phyloP scores from a whole-genome alignment of 2,113 vertebrate species.

The Odobenus rosmarus region DNA sequence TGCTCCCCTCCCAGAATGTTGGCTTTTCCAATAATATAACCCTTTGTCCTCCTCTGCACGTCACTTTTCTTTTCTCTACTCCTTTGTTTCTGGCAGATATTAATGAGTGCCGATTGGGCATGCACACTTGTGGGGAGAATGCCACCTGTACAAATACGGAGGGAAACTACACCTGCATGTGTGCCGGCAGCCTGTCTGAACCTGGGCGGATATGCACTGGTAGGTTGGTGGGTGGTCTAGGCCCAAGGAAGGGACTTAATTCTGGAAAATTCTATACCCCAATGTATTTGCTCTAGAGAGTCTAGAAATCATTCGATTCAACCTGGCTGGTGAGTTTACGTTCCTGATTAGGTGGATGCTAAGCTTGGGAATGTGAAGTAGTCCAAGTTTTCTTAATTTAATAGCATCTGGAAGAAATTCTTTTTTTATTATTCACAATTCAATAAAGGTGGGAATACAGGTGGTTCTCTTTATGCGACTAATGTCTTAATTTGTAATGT shows the following conservation, averaged over 20 bases:
- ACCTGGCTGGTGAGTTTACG: background rate
- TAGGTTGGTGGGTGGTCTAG: slow-evolving; percentile 64
- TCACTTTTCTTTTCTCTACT: background rate
- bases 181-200: slow-evolving; percentile 76
- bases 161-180: slow-evolving; percentile 86
- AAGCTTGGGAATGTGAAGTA: background rate
- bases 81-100: slow-evolving; percentile 82
- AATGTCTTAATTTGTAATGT: background rate
- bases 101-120: slow-evolving; percentile 86
- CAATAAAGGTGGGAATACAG: background rate
- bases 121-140: slow-evolving; percentile 86
- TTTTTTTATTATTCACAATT: background rate
- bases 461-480: background rate
- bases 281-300: background rate
- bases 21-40: background rate
- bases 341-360: background rate
- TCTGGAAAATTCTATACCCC: background rate
- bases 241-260: background rate
- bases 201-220: slow-evolving; percentile 81
- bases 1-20: background rate
- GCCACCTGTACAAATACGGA: slow-evolving; percentile 86
- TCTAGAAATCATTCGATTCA: background rate
- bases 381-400: slow-evolving; percentile 3
- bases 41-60: background rate
- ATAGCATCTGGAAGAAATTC: slow-evolving; percentile 13